Conservation (phyloP, 2,888 invertebrate genomes). For the Ophion obscuratus region DNA sequence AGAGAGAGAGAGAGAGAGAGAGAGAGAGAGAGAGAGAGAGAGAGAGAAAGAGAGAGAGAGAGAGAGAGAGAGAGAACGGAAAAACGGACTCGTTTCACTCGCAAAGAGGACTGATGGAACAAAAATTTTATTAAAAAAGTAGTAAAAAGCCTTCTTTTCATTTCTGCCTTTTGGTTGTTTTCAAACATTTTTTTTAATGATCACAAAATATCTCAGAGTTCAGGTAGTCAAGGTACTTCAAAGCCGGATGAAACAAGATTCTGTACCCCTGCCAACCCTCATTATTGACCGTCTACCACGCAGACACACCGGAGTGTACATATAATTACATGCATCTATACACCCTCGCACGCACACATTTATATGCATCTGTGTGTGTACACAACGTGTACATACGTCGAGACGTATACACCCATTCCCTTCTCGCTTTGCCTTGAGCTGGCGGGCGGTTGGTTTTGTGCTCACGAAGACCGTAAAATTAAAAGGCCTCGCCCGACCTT, state of each 20-base stretch:
- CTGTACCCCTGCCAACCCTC: slow-evolving; percentile 62
- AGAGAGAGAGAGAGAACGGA: too few relatives aligned
- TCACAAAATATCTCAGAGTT: neutral
- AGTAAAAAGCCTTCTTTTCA: neutral
- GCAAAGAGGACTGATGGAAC: neutral
- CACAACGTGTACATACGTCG: slow-evolving; percentile 26
- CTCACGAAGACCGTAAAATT: slow-evolving; percentile 68
- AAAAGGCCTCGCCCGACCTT: slow-evolving; percentile 64
- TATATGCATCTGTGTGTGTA: too few relatives aligned
- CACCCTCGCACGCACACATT: too few relatives aligned
- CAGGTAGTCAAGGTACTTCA: slow-evolving; percentile 3
- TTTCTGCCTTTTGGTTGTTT: neutral
- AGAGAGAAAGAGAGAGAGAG: too few relatives aligned
- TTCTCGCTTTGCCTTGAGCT: slow-evolving; percentile 13
- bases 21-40: too few relatives aligned
- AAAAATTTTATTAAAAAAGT: slow-evolving; percentile 9
- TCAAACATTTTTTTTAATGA: neutral
- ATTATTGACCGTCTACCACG: slow-evolving; percentile 65
- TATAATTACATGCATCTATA: slow-evolving; percentile 60
- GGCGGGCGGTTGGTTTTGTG: slow-evolving; percentile 30
- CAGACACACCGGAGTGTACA: slow-evolving; percentile 58
- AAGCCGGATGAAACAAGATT: slow-evolving; percentile 3
- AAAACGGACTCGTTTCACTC: neutral
- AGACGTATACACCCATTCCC: neutral
- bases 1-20: too few relatives aligned